A percentile compares a stretch with the other conserved stretches of the same genome.
Conservation (phyloP, 2,113 vertebrate species). For the Sisor rabdophorus region DNA sequence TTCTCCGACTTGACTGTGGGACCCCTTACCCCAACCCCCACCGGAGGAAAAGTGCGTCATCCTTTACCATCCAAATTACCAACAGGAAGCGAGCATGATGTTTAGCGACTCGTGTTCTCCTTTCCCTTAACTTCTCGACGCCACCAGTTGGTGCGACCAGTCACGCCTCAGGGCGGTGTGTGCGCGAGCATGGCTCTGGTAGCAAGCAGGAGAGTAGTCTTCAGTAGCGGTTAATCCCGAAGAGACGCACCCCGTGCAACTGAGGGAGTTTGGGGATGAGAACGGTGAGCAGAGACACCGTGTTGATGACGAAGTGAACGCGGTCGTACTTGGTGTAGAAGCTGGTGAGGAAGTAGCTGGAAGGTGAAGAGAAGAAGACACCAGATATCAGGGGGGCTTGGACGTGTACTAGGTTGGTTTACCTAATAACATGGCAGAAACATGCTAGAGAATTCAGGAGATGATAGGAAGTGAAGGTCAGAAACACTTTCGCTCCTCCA, state of each 20-base stretch:
- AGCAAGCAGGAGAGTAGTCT: background rate
- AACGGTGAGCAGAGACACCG: constrained; percentile 87
- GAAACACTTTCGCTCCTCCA: too few relatives aligned
- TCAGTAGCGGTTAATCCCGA: constrained; percentile 98
- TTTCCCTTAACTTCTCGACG: constrained; percentile 3
- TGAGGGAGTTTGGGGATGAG: constrained; percentile 97
- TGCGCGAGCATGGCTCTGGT: background rate
- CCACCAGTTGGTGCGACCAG: background rate
- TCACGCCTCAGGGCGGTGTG: background rate
- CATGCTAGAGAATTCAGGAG: too few relatives aligned
- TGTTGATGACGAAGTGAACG: constrained; percentile 92
- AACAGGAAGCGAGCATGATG: background rate
- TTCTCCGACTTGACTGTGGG: too few relatives aligned
- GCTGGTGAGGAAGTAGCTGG: constrained; percentile 93
- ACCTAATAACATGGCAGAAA: too few relatives aligned
- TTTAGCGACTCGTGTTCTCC: background rate
- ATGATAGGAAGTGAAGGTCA: too few relatives aligned
- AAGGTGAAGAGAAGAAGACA: background rate
- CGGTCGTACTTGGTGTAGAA: constrained; percentile 98
- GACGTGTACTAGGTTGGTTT: too few relatives aligned
- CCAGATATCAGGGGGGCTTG: constrained; percentile 23
- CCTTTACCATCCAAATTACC: background rate
- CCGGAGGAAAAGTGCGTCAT: too few relatives aligned
- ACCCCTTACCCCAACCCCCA: too few relatives aligned
- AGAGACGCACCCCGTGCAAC: constrained; percentile 91